These are phyloP conservation scores for Agapetus fuscipes DNA, from an alignment of 2,888 invertebrate genomes.

Conservation along the genomic window DNA sequence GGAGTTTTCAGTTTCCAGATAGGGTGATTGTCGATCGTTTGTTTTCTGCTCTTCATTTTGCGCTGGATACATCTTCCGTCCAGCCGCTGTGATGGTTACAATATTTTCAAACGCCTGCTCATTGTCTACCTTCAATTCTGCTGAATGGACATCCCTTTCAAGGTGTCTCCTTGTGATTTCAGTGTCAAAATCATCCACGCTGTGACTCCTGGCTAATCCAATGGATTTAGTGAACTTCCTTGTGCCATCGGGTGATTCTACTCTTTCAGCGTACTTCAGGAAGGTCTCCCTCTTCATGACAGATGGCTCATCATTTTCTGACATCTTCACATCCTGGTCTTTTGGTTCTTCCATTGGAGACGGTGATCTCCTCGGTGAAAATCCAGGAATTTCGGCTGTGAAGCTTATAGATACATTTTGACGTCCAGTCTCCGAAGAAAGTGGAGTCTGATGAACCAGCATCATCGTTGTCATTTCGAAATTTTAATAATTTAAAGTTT, in stretches of 20 bases:
- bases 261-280: constrained; percentile 10
- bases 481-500: too few relatives aligned
- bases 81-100: constrained; percentile 33
- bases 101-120: constrained; percentile 11
- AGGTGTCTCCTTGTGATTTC: constrained; percentile 11
- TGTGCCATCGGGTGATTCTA: background rate
- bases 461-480: too few relatives aligned
- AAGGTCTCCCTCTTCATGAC: constrained; percentile 10
- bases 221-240: background rate
- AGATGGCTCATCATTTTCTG: background rate
- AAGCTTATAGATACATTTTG: constrained; percentile 18
- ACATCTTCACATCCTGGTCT: background rate
- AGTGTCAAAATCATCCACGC: constrained; percentile 16
- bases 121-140: constrained; percentile 9
- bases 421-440: constrained; percentile 20
- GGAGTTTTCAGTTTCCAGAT: constrained; percentile 22
- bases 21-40: constrained; percentile 11
- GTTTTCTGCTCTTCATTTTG: constrained; percentile 24
- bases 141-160: constrained; percentile 17
- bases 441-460: constrained; percentile 39
- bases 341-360: constrained; percentile 18
- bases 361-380: constrained; percentile 18
- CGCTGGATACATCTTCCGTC: constrained; percentile 44
- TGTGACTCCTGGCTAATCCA: constrained; percentile 22
- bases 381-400: constrained; percentile 22